These are phyloP conservation scores for Phataginus tricuspis DNA, from an alignment of 2,797 vertebrate species.

Conservation along the genomic window DNA sequence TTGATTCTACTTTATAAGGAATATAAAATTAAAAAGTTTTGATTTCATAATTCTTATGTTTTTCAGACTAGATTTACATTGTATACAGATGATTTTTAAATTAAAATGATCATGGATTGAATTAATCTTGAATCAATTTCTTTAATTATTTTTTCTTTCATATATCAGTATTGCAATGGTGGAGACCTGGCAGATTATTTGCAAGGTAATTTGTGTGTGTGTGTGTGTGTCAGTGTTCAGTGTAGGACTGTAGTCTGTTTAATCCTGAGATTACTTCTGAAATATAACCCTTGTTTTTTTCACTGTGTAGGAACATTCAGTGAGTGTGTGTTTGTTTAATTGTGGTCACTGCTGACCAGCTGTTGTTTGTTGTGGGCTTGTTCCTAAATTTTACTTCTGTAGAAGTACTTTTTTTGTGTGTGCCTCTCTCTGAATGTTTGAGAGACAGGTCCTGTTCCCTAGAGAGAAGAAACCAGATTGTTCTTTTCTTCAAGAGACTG, in stretches of 20 bases:
- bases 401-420: not conserved
- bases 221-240: conserved; percentile 38
- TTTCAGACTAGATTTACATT: conserved; percentile 50
- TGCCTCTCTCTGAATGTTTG: not conserved
- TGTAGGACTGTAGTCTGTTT: not conserved
- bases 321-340: conserved; percentile 38
- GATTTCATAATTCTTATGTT: not conserved
- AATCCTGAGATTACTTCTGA: conserved; percentile 36
- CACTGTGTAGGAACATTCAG: not conserved
- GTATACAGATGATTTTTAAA: conserved; percentile 34
- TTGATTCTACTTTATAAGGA: conserved; percentile 55
- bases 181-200: conserved; percentile 98
- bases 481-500: not conserved
- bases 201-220: conserved; percentile 91
- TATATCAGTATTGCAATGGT: conserved; percentile 96
- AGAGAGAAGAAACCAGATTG: not conserved
- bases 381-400: not conserved
- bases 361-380: not conserved
- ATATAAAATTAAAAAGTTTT: conserved; percentile 36
- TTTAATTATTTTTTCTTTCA: conserved; percentile 78
- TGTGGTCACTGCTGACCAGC: not conserved
- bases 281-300: not conserved
- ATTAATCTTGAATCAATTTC: conserved; percentile 47
- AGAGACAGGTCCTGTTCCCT: not conserved
- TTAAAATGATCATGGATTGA: conserved; percentile 57